Evolutionary conservation across 2,797 vertebrate species (phyloP).

Genomic region (Lepilemur ruficaudatus): DNA sequence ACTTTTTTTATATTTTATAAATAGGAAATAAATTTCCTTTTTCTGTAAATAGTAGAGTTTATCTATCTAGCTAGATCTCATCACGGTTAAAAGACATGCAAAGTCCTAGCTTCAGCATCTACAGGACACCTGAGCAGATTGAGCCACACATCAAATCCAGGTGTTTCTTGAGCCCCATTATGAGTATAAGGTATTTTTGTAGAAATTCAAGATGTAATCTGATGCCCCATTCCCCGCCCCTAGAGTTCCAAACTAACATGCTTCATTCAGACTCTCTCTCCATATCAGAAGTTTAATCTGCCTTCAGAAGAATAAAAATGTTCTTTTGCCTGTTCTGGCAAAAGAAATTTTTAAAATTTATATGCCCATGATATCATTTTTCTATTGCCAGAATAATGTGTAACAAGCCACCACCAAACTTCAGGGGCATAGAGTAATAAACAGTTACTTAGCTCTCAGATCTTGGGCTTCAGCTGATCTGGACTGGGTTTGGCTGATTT

Average conservation of each 20-base stretch:
- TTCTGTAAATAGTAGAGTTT: neutral
- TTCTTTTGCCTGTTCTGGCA: neutral
- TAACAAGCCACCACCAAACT: neutral
- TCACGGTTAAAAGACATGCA: neutral
- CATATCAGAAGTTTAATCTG: neutral
- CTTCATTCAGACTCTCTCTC: neutral
- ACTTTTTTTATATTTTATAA: conserved; percentile 50
- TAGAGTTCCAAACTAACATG: neutral
- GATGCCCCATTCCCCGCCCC: neutral
- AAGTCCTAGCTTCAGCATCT: neutral
- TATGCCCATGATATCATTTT: neutral
- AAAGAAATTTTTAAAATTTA: neutral
- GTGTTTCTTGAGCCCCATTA: neutral
- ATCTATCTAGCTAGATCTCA: neutral
- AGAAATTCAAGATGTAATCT: neutral
- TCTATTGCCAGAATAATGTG: neutral
- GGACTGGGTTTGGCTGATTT: neutral
- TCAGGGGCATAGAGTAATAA: neutral
- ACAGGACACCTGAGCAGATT: neutral
- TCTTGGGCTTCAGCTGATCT: neutral
- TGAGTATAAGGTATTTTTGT: neutral
- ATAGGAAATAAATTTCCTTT: conserved; percentile 65
- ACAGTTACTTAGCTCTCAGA: neutral
- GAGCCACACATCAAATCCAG: neutral
- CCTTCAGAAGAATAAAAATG: neutral